These are phyloP conservation scores for Cydia amplana DNA, from an alignment of 1,140 invertebrate genomes.

Conservation along the genomic window DNA sequence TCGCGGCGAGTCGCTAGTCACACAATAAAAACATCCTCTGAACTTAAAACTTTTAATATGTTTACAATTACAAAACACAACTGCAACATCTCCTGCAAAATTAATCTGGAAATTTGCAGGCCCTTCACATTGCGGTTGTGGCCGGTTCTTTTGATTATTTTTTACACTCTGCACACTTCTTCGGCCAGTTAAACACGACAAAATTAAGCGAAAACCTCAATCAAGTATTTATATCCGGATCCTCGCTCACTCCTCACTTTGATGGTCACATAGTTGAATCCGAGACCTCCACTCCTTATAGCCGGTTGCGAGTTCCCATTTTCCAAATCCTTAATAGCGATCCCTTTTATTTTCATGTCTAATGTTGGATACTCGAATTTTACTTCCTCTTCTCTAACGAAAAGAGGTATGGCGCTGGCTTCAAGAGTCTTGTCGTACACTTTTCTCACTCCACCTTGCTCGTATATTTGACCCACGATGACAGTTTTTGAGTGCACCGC, in stretches of 20 bases:
- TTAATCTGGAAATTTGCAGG: too few relatives aligned
- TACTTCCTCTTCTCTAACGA: constrained; percentile 58
- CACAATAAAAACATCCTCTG: too few relatives aligned
- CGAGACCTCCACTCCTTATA: constrained; percentile 66
- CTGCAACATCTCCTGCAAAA: too few relatives aligned
- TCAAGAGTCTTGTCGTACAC: constrained; percentile 57
- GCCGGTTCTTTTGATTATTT: too few relatives aligned
- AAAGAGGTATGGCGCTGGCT: constrained; percentile 46
- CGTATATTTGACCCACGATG: constrained; percentile 57
- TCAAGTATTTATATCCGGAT: constrained; percentile 63
- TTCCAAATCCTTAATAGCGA: constrained; percentile 54
- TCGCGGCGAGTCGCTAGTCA: too few relatives aligned
- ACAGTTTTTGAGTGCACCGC: constrained; percentile 53
- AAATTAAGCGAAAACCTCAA: constrained; percentile 65
- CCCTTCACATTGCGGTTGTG: too few relatives aligned
- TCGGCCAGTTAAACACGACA: not conserved
- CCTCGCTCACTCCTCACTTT: constrained; percentile 67
- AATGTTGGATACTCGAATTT: constrained; percentile 63
- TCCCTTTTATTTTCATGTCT: constrained; percentile 71
- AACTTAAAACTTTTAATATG: too few relatives aligned
- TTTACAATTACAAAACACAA: too few relatives aligned
- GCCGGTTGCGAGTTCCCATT: constrained; percentile 55
- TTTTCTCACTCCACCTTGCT: constrained; percentile 58
- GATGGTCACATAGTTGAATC: constrained; percentile 60
- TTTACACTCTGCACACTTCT: not conserved